Evolutionary conservation across 2,888 invertebrate species (phyloP), one percentile per base, ranked within the genome.

Genomic region (Leptopilina syphax): DNA sequence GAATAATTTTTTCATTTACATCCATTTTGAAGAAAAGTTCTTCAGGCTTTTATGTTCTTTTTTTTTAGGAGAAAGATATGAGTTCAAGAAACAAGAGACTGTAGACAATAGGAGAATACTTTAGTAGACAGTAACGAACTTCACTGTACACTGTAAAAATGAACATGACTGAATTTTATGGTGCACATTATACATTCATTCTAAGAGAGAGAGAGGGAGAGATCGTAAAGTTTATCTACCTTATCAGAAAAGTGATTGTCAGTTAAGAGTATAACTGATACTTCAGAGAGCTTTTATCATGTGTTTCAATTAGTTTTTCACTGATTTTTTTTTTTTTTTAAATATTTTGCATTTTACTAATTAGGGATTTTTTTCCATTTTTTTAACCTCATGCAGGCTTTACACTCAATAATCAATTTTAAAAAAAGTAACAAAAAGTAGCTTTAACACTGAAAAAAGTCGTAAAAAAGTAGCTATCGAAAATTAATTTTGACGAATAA

Each of bases 1-100:
- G 34, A 73, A 73, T 73, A n/a, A 73, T 73, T 73, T 73, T 73
- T 73, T 57, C 73, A 57, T 73, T 73, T 73, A 57, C 57, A 73
- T 57, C 73, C 57, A 12, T 57, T 68, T 73, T 34, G n/a, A 34
- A 57, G 54, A 27, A 57, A 73, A 34, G 27, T 65, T 34, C 12
- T 70, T 57, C 24, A 73, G 54, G 8, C 73, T 41, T 73, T 73
- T 73, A 50, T 3, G 50, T 50, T 10, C 12, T 50, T 50, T 7
- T 57, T 57, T 73, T 41, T 73, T 13, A 57, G 34, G 27, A 57
- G 54, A 54, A 73, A 57, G 54, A 57, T 34, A 34, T 73, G n/a
- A 73, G 54, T 73, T n/a, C 54, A 3, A 34, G 57, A 34, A 57
- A 57, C 34, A 57, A 73, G 73, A 50, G 57, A 13, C 8, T n/a